Evolutionary conservation across 2,113 vertebrate genomes (phyloP).

Genomic region (Isichthys henryi): DNA sequence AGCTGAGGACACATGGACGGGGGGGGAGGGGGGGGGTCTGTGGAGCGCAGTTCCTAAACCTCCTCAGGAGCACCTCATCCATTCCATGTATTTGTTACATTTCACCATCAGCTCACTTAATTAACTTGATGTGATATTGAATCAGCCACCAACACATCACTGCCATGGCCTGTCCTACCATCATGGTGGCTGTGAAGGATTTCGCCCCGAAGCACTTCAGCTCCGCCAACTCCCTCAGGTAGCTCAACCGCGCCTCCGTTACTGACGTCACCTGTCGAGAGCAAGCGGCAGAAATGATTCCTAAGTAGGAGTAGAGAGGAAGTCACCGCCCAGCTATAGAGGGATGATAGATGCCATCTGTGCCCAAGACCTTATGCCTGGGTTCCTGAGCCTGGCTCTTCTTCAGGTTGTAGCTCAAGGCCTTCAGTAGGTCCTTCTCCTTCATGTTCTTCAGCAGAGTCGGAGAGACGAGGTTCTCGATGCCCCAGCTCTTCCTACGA

Average conservation of each 20-base stretch:
- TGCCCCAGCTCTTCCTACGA: conserved; percentile 89
- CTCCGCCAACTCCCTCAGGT: conserved; percentile 83
- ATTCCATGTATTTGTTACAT: not conserved
- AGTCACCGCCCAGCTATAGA: not conserved
- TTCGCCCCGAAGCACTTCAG: conserved; percentile 87
- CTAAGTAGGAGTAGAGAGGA: not conserved
- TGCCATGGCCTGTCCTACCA: conserved; percentile 58
- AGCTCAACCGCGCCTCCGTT: conserved; percentile 75
- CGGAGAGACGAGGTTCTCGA: conserved; percentile 92
- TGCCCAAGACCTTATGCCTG: conserved; percentile 69
- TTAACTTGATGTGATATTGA: not conserved
- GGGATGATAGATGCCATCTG: not conserved
- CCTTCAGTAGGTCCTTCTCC: conserved; percentile 92
- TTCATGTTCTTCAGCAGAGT: conserved; percentile 91
- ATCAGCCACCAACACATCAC: not conserved
- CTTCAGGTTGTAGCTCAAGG: conserved; percentile 90
- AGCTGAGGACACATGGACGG: conserved; percentile 54
- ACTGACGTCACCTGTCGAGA: conserved; percentile 58
- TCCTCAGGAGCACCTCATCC: not conserved
- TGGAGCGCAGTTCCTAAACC: not conserved
- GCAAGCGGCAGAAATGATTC: not conserved
- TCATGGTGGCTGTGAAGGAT: conserved; percentile 86
- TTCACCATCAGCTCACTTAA: not conserved
- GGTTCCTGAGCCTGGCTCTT: conserved; percentile 78
- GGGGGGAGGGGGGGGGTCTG: not conserved